Evolutionary conservation across 1,140 invertebrate species (phyloP).

Genomic region (Agraylea sexmaculata): DNA sequence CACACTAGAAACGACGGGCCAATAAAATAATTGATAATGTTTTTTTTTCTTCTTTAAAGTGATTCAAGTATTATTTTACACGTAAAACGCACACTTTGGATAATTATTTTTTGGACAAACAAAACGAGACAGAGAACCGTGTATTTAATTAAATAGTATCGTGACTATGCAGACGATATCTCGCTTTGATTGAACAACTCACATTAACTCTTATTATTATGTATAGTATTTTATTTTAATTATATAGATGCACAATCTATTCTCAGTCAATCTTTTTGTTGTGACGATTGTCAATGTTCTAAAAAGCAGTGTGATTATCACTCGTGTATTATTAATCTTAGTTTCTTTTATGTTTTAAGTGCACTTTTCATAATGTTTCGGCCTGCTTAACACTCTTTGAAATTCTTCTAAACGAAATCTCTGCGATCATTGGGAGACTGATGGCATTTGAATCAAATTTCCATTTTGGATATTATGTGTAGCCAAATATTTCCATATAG

Average conservation of each 20-base stretch:
- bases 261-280: too few species aligned
- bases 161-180: slow-evolving; percentile 14
- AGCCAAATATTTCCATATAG: not conserved
- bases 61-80: slow-evolving; percentile 21
- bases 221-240: slow-evolving; percentile 1
- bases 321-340: too few species aligned
- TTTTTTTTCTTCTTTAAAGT: too few species aligned
- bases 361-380: too few species aligned
- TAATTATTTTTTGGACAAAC: slow-evolving; percentile 3
- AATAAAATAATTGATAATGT: slow-evolving; percentile 41
- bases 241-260: slow-evolving; percentile 1
- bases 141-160: slow-evolving; percentile 10
- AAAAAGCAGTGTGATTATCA: too few species aligned
- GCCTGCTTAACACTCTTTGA: too few species aligned
- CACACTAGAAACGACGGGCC: slow-evolving; percentile 43
- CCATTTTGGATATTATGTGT: not conserved
- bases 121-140: not conserved
- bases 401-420: too few species aligned
- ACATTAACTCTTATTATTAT: too few species aligned
- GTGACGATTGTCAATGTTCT: too few species aligned
- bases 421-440: too few species aligned
- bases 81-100: slow-evolving; percentile 17
- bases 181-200: too few species aligned
- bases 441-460: not conserved
- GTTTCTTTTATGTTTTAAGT: too few species aligned